These are phyloP conservation scores for Stramonita haemastoma DNA, from an alignment of 2,888 invertebrate genomes.

Conservation along the genomic window DNA sequence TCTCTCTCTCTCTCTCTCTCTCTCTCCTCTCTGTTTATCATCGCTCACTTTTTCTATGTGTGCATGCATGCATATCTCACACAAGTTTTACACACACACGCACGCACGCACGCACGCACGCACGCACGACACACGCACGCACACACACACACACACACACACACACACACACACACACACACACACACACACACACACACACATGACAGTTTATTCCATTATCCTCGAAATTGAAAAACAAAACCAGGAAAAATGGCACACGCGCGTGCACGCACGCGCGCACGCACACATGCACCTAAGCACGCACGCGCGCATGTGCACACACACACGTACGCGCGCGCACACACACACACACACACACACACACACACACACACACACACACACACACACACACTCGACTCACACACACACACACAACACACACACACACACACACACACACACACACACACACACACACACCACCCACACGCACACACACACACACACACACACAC, in stretches of 20 bases:
- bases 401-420: not conserved
- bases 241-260: too few relatives aligned
- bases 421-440: not conserved
- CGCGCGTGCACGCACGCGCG: not conserved
- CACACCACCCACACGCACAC: not conserved
- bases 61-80: not conserved
- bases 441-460: not conserved
- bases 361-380: not conserved
- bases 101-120: not conserved
- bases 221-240: too few relatives aligned
- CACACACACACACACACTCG: too few relatives aligned
- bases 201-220: too few relatives aligned
- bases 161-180: slow-evolving; percentile 10
- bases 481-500: not conserved
- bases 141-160: slow-evolving; percentile 3
- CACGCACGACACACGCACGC: not conserved
- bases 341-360: not conserved
- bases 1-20: not conserved
- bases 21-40: not conserved
- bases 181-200: not conserved
- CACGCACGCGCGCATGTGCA: not conserved
- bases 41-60: too few relatives aligned
- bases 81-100: not conserved
- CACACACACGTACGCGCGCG: not conserved
- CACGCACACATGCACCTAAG: not conserved